Evolutionary conservation across 2,888 invertebrate species (phyloP), one percentile per base, ranked within the genome.

Genomic region (Pelosia muscerda): DNA sequence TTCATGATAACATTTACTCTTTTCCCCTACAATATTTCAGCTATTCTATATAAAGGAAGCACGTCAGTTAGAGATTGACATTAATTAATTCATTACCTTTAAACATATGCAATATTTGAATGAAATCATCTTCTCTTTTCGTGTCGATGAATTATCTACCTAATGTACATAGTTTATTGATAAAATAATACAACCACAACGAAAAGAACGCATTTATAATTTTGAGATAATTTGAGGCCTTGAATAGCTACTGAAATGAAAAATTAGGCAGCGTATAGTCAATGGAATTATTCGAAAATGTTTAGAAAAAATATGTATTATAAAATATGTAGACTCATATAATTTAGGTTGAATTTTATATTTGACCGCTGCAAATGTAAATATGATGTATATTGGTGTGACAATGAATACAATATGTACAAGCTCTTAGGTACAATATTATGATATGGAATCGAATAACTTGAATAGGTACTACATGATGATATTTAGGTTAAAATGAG

Each of bases 391-490:
- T 83, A 77, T 82, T 77, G 83, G 75, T 81, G 81, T 84, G 85
- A 85, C 67, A 74, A 82, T 83, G 79, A 83, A 83, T 82, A 84
- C 84, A 63, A 34, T 90, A 90, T 88, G 84, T 91, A 91, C 89
- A 92, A 86, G 88, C 86, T 81, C 75, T 89, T 92, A 92, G 82
- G 86, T 92, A 91, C 89, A 86, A 84, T 81, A 81, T 83, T 86
- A 91, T 94, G 94, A 94, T 94, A 94, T 94, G 94, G 87, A 90
- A 86, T 85, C 78, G 86, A 86, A 79, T 84, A 86, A 86, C 76
- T 84, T 78, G 76, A 79, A 73, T 86, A 92, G 86, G 88, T 90
- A 90, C 89, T 86, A 87, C 76, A 78, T 84, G 83, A 85, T 88
- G 88, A 90, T 90, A 90, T 83, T 87, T 84, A 83, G 81, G 79